Evolutionary conservation across 2,888 invertebrate species (phyloP).

Genomic region (Trimorus sp.): DNA sequence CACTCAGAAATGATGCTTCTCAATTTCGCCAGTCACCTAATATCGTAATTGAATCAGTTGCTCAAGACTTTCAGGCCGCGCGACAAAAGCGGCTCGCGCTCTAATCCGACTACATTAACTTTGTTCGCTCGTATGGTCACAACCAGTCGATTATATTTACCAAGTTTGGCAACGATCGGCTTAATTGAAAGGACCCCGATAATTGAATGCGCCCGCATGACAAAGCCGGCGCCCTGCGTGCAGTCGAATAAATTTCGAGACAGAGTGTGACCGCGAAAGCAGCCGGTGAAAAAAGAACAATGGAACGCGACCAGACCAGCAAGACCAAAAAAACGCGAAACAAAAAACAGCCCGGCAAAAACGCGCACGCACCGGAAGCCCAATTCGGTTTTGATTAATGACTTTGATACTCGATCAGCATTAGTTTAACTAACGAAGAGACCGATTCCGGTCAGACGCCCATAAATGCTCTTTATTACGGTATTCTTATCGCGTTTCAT

Average conservation of each 20-base stretch:
- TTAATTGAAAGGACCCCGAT: too few species aligned
- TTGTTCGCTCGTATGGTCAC: slow-evolving; percentile 8
- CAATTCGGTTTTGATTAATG: slow-evolving; percentile 74
- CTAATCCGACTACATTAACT: slow-evolving; percentile 48
- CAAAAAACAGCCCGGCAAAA: too few species aligned
- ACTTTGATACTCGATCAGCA: slow-evolving; percentile 73
- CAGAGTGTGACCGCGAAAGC: too few species aligned
- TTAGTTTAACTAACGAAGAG: slow-evolving; percentile 73
- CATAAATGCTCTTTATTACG: slow-evolving; percentile 60
- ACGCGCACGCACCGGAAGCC: too few species aligned
- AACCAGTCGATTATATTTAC: too few species aligned
- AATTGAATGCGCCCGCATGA: too few species aligned
- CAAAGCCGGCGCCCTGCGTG: too few species aligned
- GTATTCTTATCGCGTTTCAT: slow-evolving; percentile 55
- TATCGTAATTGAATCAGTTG: slow-evolving; percentile 66
- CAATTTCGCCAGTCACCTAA: slow-evolving; percentile 56
- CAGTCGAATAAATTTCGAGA: too few species aligned
- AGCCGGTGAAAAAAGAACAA: too few species aligned
- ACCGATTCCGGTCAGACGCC: slow-evolving; percentile 35
- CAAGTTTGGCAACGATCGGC: too few species aligned
- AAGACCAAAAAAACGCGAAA: too few species aligned
- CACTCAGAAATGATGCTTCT: slow-evolving; percentile 61
- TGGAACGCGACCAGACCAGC: too few species aligned
- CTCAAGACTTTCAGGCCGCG: slow-evolving; percentile 37
- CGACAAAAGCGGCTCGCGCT: neutral